These are phyloP conservation scores for Hydrozoanthus gracilis DNA, from an alignment of 92 coral and sea anemone species.

Conservation along the genomic window DNA sequence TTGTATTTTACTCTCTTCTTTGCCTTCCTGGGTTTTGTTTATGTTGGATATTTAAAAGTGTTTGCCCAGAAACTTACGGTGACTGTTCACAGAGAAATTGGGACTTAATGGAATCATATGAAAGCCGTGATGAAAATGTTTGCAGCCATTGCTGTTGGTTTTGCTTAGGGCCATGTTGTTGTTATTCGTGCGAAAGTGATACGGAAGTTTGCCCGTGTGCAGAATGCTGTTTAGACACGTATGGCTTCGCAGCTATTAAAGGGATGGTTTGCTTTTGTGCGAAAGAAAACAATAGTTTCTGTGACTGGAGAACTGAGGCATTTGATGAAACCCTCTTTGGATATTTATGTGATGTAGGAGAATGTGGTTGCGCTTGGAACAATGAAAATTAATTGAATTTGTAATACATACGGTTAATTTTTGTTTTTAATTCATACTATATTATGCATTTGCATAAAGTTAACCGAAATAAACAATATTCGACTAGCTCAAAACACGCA, in stretches of 20 bases:
- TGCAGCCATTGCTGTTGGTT: conserved; percentile 59
- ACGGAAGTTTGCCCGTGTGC: conserved; percentile 78
- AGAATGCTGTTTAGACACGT: conserved; percentile 49
- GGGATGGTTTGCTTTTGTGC: conserved; percentile 81
- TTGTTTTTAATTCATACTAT: too few relatives aligned
- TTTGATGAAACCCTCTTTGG: conserved; percentile 84
- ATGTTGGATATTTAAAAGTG: conserved; percentile 63
- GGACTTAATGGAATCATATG: conserved; percentile 67
- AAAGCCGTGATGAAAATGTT: conserved; percentile 53
- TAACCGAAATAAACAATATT: too few relatives aligned
- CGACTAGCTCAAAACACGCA: too few relatives aligned
- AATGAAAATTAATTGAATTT: not conserved
- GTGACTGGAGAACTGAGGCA: conserved; percentile 39
- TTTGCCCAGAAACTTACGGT: conserved; percentile 76
- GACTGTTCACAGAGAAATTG: conserved; percentile 68
- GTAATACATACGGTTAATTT: not conserved
- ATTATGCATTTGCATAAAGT: not conserved
- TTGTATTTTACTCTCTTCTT: conserved; percentile 54
- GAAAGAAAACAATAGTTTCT: conserved; percentile 39
- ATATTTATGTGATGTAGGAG: conserved; percentile 69
- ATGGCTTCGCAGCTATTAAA: conserved; percentile 53
- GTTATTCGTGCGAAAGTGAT: conserved; percentile 67
- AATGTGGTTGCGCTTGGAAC: conserved; percentile 51
- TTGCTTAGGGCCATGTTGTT: conserved; percentile 75
- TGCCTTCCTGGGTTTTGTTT: conserved; percentile 69